phyloP scores from a whole-genome alignment of 2,113 vertebrate genomes.

The Corythoichthys haematopterus region DNA sequence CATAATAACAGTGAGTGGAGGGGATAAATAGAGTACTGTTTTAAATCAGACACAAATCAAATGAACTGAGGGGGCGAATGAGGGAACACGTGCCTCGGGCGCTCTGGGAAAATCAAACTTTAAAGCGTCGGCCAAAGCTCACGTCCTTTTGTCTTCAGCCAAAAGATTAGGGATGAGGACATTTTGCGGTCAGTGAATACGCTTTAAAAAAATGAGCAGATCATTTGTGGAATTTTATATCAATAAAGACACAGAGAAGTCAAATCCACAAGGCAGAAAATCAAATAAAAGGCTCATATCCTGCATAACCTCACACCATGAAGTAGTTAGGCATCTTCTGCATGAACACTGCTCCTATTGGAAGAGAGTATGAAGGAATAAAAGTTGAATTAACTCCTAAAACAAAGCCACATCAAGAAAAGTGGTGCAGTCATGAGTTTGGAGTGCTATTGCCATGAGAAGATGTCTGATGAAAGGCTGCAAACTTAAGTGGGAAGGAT shows the following conservation, averaged over 20 bases:
- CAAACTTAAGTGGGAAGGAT: slow-evolving; percentile 33
- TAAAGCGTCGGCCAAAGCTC: slow-evolving; percentile 26
- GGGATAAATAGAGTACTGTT: slow-evolving; percentile 56
- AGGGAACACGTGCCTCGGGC: slow-evolving; percentile 36
- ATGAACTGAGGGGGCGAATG: slow-evolving; percentile 11
- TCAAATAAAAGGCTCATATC: slow-evolving; percentile 50
- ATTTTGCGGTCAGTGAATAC: slow-evolving; percentile 52
- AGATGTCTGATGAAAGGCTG: slow-evolving; percentile 51
- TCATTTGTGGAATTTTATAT: slow-evolving; percentile 53
- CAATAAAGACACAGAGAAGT: slow-evolving; percentile 56
- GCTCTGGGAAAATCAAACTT: slow-evolving; percentile 42
- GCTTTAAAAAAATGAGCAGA: slow-evolving; percentile 48
- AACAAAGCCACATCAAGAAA: slow-evolving; percentile 14
- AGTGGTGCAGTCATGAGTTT: slow-evolving; percentile 4
- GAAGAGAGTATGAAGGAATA: slow-evolving; percentile 23
- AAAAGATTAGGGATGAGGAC: slow-evolving; percentile 59
- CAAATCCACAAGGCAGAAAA: slow-evolving; percentile 46
- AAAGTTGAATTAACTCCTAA: slow-evolving; percentile 13
- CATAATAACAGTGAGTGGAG: slow-evolving; percentile 43
- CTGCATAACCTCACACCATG: slow-evolving; percentile 28
- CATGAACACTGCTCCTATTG: slow-evolving; percentile 2
- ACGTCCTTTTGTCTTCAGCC: slow-evolving; percentile 53
- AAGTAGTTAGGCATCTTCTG: slow-evolving; percentile 12
- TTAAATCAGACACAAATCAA: slow-evolving; percentile 52
- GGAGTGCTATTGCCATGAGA: slow-evolving; percentile 19